phyloP scores from a whole-genome alignment of 2,113 vertebrate genomes.

The Muntiacus reevesi region DNA sequence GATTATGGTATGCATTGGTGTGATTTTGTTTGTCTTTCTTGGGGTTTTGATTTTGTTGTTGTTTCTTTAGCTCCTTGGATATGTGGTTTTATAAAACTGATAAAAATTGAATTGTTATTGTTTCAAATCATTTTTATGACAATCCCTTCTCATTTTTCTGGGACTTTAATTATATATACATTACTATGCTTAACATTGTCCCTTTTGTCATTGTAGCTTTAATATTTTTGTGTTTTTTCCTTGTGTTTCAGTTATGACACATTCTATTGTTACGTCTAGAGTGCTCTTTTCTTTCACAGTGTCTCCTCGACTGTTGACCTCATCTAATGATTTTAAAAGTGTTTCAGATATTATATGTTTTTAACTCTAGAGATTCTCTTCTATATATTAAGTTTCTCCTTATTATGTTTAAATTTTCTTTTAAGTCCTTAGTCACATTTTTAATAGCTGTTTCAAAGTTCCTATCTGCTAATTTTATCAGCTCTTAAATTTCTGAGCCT shows the following conservation, averaged over 20 bases:
- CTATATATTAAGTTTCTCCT: not conserved
- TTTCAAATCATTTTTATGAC: not conserved
- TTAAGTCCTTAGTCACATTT: not conserved
- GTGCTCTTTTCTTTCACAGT: not conserved
- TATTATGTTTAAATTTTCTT: not conserved
- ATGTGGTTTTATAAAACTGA: conserved; percentile 1
- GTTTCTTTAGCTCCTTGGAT: not conserved
- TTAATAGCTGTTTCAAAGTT: not conserved
- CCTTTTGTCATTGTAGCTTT: not conserved
- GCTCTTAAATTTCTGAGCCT: not conserved
- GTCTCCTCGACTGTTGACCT: not conserved
- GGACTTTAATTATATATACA: not conserved
- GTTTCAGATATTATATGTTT: not conserved
- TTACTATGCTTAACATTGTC: not conserved
- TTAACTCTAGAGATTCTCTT: not conserved
- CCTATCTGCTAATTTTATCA: not conserved
- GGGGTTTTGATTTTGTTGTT: not conserved
- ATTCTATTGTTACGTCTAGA: not conserved
- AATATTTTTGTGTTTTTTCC: not conserved
- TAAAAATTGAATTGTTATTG: not conserved
- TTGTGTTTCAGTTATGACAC: not conserved
- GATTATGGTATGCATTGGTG: not conserved
- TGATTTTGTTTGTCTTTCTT: not conserved
- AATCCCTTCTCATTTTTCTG: not conserved
- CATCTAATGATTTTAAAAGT: not conserved